These are phyloP conservation scores for Drosophila micromelanica DNA, from an alignment of 1,140 invertebrate species.

Conservation along the genomic window DNA sequence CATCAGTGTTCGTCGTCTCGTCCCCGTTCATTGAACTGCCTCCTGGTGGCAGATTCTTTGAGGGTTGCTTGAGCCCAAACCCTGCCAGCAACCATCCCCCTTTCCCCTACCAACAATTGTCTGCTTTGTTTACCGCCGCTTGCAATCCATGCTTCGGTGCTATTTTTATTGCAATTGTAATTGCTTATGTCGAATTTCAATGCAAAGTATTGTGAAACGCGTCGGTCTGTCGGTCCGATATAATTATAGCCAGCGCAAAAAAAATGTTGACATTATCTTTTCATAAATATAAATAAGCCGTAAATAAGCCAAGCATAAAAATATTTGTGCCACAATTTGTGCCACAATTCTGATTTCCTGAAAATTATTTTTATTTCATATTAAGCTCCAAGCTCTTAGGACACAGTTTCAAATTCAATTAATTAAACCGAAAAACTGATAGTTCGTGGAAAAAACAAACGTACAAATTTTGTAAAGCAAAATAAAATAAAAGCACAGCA, in stretches of 20 bases:
- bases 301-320: too few species aligned
- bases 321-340: too few species aligned
- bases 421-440: background rate
- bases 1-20: conserved; percentile 33
- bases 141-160: background rate
- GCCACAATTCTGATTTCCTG: too few species aligned
- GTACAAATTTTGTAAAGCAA: background rate
- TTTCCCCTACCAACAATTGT: background rate
- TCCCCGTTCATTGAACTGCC: conserved; percentile 66
- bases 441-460: background rate
- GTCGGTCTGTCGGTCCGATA: background rate
- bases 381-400: too few species aligned
- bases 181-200: too few species aligned
- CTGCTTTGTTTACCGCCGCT: background rate
- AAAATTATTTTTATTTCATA: background rate
- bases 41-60: conserved; percentile 9
- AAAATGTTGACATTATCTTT: too few species aligned
- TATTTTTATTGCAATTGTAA: background rate
- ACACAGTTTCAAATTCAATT: too few species aligned
- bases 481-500: background rate
- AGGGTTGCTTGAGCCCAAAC: conserved; percentile 4
- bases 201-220: background rate
- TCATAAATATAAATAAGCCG: too few species aligned
- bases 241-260: too few species aligned
- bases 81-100: background rate